Evolutionary conservation across 2,888 invertebrate species (phyloP), one percentile per base, ranked within the genome.

Genomic region (Eristalinus sepulchralis): DNA sequence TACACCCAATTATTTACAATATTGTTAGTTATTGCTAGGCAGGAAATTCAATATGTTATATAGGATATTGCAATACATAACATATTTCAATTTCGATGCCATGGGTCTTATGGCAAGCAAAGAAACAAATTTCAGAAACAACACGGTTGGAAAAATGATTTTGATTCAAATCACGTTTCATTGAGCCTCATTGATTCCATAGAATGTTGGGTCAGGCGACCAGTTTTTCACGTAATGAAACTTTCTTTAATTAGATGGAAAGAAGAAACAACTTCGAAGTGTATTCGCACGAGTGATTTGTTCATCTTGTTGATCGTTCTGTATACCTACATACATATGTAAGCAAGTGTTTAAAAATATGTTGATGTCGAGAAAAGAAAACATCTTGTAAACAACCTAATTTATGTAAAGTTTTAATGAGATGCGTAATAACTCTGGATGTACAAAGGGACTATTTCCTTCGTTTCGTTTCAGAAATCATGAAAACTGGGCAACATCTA

Each of bases 201-300:
- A 63, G 22, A 55, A 71, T 70, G 55, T 70, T 78, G 39, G 53
- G 70, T 63, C 17, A 33, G 20, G 2, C n/a, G 27, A 57, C 55
- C 63, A 55, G 27, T 13, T 47, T 33, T 62, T 36, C 6, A 60
- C 33, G 57, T 36, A 63, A 36, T 27, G 55, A 36, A 63, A 63
- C 36, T 60, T 78, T n/a, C 57, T 63, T 70, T 78, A 68, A 78
- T 78, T 78, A 70, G 39, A 78, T 63, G 36, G 33, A 62, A 24
- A 77, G 47, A 68, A 67, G 59, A 10, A 11, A 27, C 24, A 22
- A 34, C 36, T 31, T 31, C 9, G n/a, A 31, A 27, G 60, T 20
- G 47, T 62, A 31, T 64, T 20, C 47, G 67, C 67, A 76, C 66
- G 47, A 67, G 22, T 39, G 60, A 17, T n/a, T 47, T 66, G 17